Percentiles rank a stretch among this genome's conserved stretches.
phyloP scores from a whole-genome alignment of 1,140 invertebrate species.

The Elymnias hypermnestra region DNA sequence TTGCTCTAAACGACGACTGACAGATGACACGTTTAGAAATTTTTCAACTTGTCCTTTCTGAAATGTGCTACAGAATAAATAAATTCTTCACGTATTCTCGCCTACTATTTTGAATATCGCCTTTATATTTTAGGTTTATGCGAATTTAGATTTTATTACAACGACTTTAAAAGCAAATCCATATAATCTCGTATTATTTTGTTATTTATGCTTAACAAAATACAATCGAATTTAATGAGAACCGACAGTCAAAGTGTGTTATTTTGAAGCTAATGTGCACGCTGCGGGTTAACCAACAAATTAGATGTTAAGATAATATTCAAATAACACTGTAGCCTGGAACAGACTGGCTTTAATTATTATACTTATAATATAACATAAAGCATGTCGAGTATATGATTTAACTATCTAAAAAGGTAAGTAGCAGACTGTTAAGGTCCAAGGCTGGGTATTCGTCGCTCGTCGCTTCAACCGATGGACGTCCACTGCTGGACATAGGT shows the following conservation, averaged over 20 bases:
- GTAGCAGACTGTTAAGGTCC: too few species aligned
- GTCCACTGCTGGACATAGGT: too few species aligned
- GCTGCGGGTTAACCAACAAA: conserved; percentile 44
- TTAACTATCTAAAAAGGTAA: too few species aligned
- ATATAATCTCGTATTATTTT: neutral
- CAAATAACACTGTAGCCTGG: conserved; percentile 13
- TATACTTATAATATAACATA: too few species aligned
- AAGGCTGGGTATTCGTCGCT: too few species aligned
- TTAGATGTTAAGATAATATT: conserved; percentile 31
- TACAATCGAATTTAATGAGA: conserved; percentile 47
- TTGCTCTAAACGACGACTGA: conserved; percentile 72
- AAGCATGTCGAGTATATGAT: too few species aligned
- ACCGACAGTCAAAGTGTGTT: conserved; percentile 40
- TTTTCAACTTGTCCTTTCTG: conserved; percentile 72
- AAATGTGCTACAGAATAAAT: conserved; percentile 37
- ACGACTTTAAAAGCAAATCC: conserved; percentile 2
- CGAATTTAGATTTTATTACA: conserved; percentile 20
- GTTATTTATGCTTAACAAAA: conserved; percentile 25
- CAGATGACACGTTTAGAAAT: conserved; percentile 75
- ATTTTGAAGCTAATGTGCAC: conserved; percentile 40
- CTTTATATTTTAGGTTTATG: conserved; percentile 32
- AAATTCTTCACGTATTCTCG: conserved; percentile 28
- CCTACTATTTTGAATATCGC: conserved; percentile 21
- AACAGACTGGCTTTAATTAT: neutral
- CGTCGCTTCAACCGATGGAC: too few species aligned